Base-by-base conservation (phyloP, 2,888 invertebrate genomes). In the Mythimna albipuncta region DNA sequence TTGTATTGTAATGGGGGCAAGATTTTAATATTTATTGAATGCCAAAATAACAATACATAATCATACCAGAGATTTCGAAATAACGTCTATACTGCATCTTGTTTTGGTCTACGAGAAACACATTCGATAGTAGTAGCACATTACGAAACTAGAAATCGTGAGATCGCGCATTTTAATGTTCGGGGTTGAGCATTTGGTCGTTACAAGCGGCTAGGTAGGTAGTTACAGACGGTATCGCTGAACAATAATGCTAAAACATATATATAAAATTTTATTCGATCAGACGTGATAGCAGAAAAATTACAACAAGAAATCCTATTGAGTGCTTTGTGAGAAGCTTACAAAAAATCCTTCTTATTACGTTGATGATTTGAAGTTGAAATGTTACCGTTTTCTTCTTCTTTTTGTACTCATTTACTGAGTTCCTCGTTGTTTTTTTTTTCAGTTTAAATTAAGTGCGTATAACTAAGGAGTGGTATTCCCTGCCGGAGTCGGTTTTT, bases 141-240 rank as follows among this genome's bases (percentile, higher is more conserved):
- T 79, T 79, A 75, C 80, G 55, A 7, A 80, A 79, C 35, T 80
- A 75, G 80, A 80, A 79, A 79, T 80, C 78, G 75, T 80, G 78
- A 80, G 78, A 79, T 64, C 70, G 19, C 65, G 70, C 63, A 59
- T 69, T 80, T 80, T 75, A 80, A 80, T 77, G 76, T 63, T 70
- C 66, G 58, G 57, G 80, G 63, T 67, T 70, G 59, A 70, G 63
- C 38, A 75, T 67, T 80, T 50, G 66, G 66, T 75, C 66, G 66
- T 87, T 91, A 89, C 87, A 69, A 76, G 6, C 47, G 41, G 38
- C 47, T 41, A 41, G 41, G 26, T 71, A 72, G 35, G 32, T 66
- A 64, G n/a, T 66, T 66, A 58, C 26, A 41, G 61, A 68, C 57
- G 54, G 10, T 54, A 62, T 69, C 50, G 21, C 41, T 19, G 21